These are phyloP conservation scores for Eulemur mongoz DNA, from an alignment of 2,797 vertebrate species.

Conservation along the genomic window DNA sequence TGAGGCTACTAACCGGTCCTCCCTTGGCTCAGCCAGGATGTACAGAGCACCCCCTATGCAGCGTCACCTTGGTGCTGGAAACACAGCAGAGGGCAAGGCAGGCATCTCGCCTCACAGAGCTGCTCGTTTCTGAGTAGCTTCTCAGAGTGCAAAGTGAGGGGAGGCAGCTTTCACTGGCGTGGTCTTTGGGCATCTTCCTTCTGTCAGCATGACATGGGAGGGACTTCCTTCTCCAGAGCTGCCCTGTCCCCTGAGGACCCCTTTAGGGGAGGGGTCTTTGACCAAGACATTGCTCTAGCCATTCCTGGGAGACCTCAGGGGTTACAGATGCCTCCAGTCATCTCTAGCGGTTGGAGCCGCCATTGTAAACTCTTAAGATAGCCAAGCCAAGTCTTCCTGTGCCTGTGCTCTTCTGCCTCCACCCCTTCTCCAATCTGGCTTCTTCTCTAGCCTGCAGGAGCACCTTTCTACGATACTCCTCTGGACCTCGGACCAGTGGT, in stretches of 20 bases:
- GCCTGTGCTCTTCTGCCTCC: background rate
- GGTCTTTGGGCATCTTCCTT: background rate
- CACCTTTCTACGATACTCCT: background rate
- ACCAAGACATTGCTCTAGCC: background rate
- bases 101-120: background rate
- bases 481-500: background rate
- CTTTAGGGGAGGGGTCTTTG: background rate
- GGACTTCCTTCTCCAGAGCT: background rate
- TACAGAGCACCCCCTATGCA: background rate
- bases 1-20: background rate
- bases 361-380: background rate
- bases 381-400: background rate
- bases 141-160: background rate
- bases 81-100: background rate
- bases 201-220: background rate
- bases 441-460: background rate
- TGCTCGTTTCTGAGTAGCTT: background rate
- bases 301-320: background rate
- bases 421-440: background rate
- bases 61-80: background rate
- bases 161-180: rapidly evolving
- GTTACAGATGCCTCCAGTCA: background rate
- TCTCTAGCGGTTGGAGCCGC: background rate
- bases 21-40: background rate
- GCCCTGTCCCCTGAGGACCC: background rate